Evolutionary conservation across 2,797 vertebrate species (phyloP), one percentile per base, ranked within the genome.

Genomic region (Pteronotus mesoamericanus): DNA sequence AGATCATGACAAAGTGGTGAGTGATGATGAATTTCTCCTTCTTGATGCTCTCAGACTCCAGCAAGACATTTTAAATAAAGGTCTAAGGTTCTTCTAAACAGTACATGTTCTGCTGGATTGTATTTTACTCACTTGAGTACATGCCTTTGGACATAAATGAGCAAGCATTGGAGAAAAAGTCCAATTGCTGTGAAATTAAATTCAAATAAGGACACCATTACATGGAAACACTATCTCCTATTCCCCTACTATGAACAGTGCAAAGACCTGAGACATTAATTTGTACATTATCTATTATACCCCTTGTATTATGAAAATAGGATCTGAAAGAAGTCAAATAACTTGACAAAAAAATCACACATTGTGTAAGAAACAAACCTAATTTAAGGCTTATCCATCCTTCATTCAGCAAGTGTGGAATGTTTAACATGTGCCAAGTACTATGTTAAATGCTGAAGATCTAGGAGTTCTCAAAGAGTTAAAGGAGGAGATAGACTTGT

Each of bases 61-160:
- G 34, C 2, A 85, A 93, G 80, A n/a, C 44, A 91, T 80, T 95
- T 87, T 53, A 80, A 61, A 84, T 61, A 93, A 64, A 91, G 37
- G 86, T 48, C 37, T 87, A 46, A 77, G 42, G 0, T 57, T 75
- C 9, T 48, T 86, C 64, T 89, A 71, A 75, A 34, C 71, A 46
- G 19, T 68, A 1, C 21, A 9, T 61, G 19, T 79, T 82, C 53
- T 34, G 10, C 53, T 66, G 48, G 24, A 69, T 53, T 83, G 15
- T 6, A 61, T 48, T 86, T 91, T 80, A 48, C 19, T 59, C 29
- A 69, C 9, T 1, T 84, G 42, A 92, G 44, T 29, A 44, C 32
- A 48, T 71, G 15, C 1, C 34, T 95, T 46, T 89, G 10, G 44
- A 66, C 66, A 83, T 19, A 94, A 71, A 94, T 42, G 12, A 83